A percentile compares a stretch with the other conserved stretches of the same genome.
phyloP scores from a whole-genome alignment of 2,888 invertebrate species.

The Himalopsyche kuldschensis region DNA sequence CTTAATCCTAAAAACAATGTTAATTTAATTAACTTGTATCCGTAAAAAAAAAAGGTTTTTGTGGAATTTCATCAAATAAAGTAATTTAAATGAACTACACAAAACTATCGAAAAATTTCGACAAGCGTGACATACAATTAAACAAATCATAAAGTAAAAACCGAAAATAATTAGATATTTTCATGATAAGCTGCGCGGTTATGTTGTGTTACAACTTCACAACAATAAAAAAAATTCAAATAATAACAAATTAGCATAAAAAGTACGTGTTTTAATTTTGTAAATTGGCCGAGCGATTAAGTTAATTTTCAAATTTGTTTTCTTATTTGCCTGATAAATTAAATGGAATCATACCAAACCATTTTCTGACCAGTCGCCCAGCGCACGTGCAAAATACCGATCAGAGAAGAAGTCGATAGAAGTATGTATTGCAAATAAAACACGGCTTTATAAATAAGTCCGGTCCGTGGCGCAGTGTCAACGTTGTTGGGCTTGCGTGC shows the following conservation, averaged over 20 bases:
- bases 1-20: no score
- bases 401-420: neutral
- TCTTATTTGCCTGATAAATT: conserved; percentile 16
- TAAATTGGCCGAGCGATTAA: conserved; percentile 21
- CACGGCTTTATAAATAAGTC: no score
- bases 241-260: neutral
- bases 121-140: neutral
- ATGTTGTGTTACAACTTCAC: neutral
- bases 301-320: conserved; percentile 19
- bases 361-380: neutral
- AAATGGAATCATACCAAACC: neutral
- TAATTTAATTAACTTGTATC: no score
- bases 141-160: neutral
- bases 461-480: no score
- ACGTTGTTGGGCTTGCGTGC: no score
- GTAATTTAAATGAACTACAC: neutral
- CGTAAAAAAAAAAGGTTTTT: neutral
- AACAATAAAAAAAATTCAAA: neutral
- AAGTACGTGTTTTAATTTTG: conserved; percentile 18
- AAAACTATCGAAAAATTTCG: neutral
- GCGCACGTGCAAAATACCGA: neutral
- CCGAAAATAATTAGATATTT: neutral
- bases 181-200: neutral
- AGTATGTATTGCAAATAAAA: no score
- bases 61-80: neutral